These are phyloP conservation scores for Furcula furcula DNA, from an alignment of 2,888 invertebrate genomes.

Conservation along the genomic window DNA sequence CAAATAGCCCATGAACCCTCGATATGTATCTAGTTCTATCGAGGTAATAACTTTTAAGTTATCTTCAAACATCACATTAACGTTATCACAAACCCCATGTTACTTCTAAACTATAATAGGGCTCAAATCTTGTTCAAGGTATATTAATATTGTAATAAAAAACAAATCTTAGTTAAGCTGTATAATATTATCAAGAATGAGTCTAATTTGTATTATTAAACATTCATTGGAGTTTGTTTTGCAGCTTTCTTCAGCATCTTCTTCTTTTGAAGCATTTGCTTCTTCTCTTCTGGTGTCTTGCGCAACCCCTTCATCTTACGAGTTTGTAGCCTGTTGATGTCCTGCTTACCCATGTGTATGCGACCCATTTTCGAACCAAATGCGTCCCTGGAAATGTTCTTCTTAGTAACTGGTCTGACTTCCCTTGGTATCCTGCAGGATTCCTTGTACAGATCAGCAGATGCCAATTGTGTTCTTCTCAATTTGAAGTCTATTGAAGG, in stretches of 20 bases:
- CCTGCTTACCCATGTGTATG: conserved; percentile 96
- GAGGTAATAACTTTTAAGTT: no score
- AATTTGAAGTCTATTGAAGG: conserved; percentile 94
- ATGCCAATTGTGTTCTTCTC: conserved; percentile 93
- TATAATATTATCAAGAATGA: background rate
- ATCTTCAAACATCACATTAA: no score
- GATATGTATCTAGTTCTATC: no score
- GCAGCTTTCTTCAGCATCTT: conserved; percentile 60
- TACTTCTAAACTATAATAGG: no score
- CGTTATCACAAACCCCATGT: no score
- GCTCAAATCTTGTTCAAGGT: no score
- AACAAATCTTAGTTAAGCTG: no score
- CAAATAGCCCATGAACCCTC: no score
- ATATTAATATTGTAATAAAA: no score
- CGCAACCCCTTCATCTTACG: conserved; percentile 95
- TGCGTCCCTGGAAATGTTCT: conserved; percentile 93
- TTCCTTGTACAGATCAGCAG: conserved; percentile 92
- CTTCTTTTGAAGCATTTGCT: conserved; percentile 80
- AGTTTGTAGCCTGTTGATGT: conserved; percentile 91
- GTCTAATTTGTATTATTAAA: conserved; percentile 37
- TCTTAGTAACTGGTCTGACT: conserved; percentile 90
- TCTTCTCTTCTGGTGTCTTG: conserved; percentile 86
- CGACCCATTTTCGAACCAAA: conserved; percentile 95
- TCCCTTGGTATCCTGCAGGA: conserved; percentile 91
- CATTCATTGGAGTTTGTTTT: conserved; percentile 34